Percentiles rank a stretch among this genome's conserved stretches.
These are phyloP conservation scores for Sinopyrophorus schimmeli DNA, from an alignment of 2,888 invertebrate species.

Conservation along the genomic window DNA sequence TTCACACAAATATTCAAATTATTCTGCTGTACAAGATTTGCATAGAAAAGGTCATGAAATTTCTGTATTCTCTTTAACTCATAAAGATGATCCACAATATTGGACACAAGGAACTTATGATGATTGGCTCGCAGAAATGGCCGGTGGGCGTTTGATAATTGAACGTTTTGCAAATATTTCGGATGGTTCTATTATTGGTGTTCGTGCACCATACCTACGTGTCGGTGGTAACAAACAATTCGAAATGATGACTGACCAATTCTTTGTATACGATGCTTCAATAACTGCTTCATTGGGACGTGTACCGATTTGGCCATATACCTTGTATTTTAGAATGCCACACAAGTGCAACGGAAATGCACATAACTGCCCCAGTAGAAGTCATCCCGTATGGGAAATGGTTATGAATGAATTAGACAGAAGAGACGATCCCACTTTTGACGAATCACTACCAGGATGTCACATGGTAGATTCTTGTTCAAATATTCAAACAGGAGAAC, in stretches of 20 bases:
- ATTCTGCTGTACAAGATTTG: constrained; percentile 86
- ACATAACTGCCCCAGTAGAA: constrained; percentile 87
- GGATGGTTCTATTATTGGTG: constrained; percentile 86
- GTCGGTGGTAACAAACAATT: constrained; percentile 95
- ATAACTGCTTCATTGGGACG: constrained; percentile 87
- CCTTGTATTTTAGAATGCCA: constrained; percentile 94
- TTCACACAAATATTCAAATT: constrained; percentile 90
- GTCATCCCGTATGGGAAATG: constrained; percentile 95
- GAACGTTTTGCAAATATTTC: constrained; percentile 91
- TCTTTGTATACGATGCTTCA: constrained; percentile 92
- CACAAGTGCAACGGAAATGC: constrained; percentile 95
- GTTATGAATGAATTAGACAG: constrained; percentile 94
- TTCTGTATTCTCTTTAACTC: constrained; percentile 87
- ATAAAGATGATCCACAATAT: constrained; percentile 89
- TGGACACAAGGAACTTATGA: constrained; percentile 87
- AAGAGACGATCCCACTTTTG: constrained; percentile 91
- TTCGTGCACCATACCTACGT: constrained; percentile 85
- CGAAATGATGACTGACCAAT: constrained; percentile 96
- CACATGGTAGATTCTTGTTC: constrained; percentile 95
- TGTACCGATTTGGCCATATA: constrained; percentile 97
- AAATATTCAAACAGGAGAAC: constrained; percentile 88
- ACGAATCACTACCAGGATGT: constrained; percentile 91
- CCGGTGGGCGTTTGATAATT: constrained; percentile 82
- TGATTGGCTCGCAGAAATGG: constrained; percentile 95
- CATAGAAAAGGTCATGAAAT: constrained; percentile 91